Conservation (phyloP, 2,113 vertebrate species). For the Malaclemys terrapin region DNA sequence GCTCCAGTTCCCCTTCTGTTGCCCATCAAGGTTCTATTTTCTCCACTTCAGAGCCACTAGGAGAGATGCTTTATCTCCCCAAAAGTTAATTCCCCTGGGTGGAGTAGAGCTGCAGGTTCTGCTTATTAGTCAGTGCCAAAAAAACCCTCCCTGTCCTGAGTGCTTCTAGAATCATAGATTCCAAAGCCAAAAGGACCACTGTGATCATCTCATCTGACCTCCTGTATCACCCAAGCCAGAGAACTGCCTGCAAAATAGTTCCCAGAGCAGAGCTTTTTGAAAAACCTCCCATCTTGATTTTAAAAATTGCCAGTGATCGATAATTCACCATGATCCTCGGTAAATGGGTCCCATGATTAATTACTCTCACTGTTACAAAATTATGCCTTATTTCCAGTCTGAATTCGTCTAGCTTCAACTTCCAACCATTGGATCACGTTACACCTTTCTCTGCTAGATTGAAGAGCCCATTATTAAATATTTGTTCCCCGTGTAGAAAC, state of each 20-base stretch:
- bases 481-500: not conserved
- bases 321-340: not conserved
- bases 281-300: not conserved
- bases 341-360: not conserved
- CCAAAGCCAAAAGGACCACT: not conserved
- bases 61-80: not conserved
- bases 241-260: not conserved
- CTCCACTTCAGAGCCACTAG: not conserved
- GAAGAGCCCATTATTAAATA: not conserved
- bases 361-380: not conserved
- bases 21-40: not conserved
- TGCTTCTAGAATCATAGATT: not conserved
- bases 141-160: rapidly evolving
- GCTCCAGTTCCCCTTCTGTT: rapidly evolving
- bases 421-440: not conserved
- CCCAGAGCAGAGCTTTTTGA: not conserved
- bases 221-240: not conserved
- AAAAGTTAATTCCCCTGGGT: not conserved
- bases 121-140: not conserved
- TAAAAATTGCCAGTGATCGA: not conserved
- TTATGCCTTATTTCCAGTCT: not conserved
- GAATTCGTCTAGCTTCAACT: not conserved
- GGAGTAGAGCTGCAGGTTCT: not conserved
- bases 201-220: not conserved
- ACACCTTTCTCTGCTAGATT: not conserved